phyloP scores from a whole-genome alignment of 2,113 vertebrate genomes.

The Eptesicus fuscus region DNA sequence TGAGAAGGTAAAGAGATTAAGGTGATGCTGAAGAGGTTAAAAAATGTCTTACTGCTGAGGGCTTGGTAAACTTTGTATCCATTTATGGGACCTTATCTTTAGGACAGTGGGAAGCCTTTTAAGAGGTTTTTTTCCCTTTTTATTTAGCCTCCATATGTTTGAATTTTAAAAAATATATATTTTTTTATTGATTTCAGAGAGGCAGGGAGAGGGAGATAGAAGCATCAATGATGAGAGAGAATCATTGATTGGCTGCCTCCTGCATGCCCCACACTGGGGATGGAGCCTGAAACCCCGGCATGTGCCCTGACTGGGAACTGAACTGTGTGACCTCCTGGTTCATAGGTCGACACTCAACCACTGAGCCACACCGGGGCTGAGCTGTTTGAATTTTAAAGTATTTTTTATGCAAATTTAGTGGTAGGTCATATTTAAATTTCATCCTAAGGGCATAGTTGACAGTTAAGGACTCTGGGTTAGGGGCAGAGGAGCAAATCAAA shows the following conservation, averaged over 20 bases:
- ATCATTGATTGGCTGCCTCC: no score
- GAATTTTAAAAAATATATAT: not conserved
- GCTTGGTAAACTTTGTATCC: not conserved
- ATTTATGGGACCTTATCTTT: not conserved
- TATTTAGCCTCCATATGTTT: not conserved
- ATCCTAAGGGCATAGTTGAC: not conserved
- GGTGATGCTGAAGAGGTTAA: not conserved
- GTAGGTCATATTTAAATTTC: not conserved
- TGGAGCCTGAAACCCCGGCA: no score
- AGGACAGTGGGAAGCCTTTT: not conserved
- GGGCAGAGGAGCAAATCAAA: not conserved
- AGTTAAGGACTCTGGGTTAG: not conserved
- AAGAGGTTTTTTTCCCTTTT: not conserved
- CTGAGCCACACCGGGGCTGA: no score
- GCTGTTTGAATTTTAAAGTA: not conserved
- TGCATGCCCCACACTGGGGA: no score
- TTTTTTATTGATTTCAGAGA: no score
- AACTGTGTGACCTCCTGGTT: no score
- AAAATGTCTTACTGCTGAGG: not conserved
- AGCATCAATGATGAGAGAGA: no score
- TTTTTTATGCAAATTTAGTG: not conserved
- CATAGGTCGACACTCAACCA: no score
- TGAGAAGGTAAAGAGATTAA: not conserved
- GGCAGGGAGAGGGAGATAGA: no score
- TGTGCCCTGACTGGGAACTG: no score